A percentile compares a stretch with the other conserved stretches of the same genome.
Conservation (phyloP, 2,888 invertebrate genomes). For the Sthenelais limicola region DNA sequence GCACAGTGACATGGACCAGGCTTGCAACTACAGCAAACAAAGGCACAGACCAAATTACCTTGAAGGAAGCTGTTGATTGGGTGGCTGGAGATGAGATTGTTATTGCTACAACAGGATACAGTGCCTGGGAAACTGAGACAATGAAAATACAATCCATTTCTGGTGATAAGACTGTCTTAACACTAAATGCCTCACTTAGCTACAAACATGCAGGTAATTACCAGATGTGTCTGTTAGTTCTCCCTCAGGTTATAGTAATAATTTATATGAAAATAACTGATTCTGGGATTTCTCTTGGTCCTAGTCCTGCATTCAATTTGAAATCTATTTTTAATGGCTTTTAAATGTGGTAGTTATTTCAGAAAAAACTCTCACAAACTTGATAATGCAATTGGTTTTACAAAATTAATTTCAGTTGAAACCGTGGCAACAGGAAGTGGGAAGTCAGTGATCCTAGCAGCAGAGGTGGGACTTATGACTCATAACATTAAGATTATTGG, state of each 20-base stretch:
- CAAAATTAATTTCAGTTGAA: too few relatives aligned
- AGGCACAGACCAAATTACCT: constrained; percentile 44
- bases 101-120: constrained; percentile 47
- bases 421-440: too few relatives aligned
- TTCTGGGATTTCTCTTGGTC: too few relatives aligned
- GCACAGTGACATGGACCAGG: constrained; percentile 49
- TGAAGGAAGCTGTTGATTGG: constrained; percentile 52
- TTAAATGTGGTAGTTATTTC: too few relatives aligned
- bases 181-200: constrained; percentile 55
- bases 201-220: constrained; percentile 57
- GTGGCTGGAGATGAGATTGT: constrained; percentile 48
- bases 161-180: constrained; percentile 50
- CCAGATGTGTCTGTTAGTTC: too few relatives aligned
- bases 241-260: too few relatives aligned
- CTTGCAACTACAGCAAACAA: constrained; percentile 46
- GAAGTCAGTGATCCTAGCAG: constrained; percentile 53
- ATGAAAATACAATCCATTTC: constrained; percentile 49
- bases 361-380: too few relatives aligned
- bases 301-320: too few relatives aligned
- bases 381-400: too few relatives aligned
- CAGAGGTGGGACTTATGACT: constrained; percentile 68
- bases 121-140: constrained; percentile 48
- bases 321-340: too few relatives aligned
- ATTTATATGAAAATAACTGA: too few relatives aligned
- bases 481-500: constrained; percentile 67